These are phyloP conservation scores for Helogale parvula DNA, from an alignment of 2,113 vertebrate species.

Conservation along the genomic window DNA sequence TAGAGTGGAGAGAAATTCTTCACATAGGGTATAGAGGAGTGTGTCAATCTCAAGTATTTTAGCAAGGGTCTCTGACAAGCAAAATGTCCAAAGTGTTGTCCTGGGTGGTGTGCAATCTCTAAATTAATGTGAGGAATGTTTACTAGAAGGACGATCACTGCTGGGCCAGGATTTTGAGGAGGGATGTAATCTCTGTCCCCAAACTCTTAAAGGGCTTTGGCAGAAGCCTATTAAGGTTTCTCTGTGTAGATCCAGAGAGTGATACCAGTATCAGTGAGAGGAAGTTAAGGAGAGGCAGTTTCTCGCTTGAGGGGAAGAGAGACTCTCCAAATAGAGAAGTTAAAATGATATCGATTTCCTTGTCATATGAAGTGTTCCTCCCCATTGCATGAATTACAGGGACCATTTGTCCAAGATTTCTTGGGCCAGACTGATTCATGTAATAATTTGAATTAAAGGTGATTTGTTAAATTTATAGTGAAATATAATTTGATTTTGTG, in stretches of 20 bases:
- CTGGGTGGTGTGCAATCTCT: neutral
- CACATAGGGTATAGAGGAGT: neutral
- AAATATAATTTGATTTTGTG: conserved; percentile 29
- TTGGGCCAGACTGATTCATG: neutral
- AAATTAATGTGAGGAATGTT: neutral
- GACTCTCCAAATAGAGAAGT: conserved; percentile 50
- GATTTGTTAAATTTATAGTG: conserved; percentile 2
- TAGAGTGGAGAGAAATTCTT: neutral
- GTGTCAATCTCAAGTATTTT: neutral
- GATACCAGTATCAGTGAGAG: neutral
- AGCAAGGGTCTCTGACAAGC: neutral
- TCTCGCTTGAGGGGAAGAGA: neutral
- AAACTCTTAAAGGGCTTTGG: neutral
- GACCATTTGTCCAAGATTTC: neutral
- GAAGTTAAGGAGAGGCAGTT: neutral
- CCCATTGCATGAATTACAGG: neutral
- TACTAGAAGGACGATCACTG: neutral
- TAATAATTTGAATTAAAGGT: conserved; percentile 16
- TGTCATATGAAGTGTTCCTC: neutral
- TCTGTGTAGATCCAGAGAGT: neutral
- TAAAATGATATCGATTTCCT: neutral
- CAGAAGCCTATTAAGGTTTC: neutral
- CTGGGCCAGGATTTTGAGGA: neutral
- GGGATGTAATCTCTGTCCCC: neutral
- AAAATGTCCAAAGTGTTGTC: neutral